A percentile compares a stretch with the other conserved stretches of the same genome.
Conservation (phyloP, 2,113 vertebrate species). For the Scalopus aquaticus region DNA sequence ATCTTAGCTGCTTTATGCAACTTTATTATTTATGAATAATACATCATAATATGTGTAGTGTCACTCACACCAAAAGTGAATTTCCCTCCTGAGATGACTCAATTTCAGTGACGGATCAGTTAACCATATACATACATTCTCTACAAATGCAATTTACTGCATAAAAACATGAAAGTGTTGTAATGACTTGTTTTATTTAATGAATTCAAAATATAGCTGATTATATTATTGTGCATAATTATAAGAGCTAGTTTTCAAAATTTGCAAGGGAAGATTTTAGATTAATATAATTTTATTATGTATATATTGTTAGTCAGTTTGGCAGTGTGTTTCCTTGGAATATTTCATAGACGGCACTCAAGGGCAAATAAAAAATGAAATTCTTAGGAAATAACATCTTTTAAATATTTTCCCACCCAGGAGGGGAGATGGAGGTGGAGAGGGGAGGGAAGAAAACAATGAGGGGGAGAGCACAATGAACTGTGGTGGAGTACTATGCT, state of each 20-base stretch:
- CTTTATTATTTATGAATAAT: background rate
- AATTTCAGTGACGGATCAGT: background rate
- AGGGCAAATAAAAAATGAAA: background rate
- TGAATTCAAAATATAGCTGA: constrained; percentile 15
- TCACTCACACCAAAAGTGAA: background rate
- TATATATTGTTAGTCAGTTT: background rate
- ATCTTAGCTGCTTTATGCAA: background rate
- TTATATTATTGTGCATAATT: constrained; percentile 27
- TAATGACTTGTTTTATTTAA: constrained; percentile 42
- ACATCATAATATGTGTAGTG: background rate
- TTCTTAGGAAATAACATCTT: background rate
- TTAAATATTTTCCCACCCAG: background rate
- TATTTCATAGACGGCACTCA: background rate
- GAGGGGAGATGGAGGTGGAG: no score
- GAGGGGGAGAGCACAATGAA: no score
- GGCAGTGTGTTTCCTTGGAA: background rate
- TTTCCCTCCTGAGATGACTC: constrained; percentile 24
- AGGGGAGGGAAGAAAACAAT: no score
- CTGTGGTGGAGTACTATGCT: background rate
- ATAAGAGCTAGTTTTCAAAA: background rate
- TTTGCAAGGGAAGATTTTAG: background rate
- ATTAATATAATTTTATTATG: background rate
- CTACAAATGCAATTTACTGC: constrained; percentile 5
- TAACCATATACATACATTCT: background rate
- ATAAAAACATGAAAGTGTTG: background rate